Evolutionary conservation across 2,113 vertebrate species (phyloP).

Genomic region (Lates calcarifer): DNA sequence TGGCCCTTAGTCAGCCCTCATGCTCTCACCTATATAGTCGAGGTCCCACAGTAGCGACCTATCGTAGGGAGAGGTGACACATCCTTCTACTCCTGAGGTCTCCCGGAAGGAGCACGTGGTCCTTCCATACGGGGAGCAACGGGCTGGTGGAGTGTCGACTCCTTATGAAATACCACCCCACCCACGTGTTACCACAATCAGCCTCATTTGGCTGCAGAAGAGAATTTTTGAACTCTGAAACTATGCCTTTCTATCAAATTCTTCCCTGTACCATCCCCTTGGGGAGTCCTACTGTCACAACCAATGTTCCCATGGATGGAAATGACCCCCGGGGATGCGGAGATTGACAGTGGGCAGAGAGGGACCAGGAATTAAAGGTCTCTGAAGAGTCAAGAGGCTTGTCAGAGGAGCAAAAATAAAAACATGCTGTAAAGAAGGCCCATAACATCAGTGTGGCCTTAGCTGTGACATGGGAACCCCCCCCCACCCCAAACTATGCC

Average conservation of each 20-base stretch:
- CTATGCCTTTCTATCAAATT: slow-evolving; percentile 57
- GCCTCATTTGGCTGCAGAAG: slow-evolving; percentile 25
- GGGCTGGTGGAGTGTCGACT: not conserved
- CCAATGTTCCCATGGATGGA: slow-evolving; percentile 78
- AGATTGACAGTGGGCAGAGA: slow-evolving; percentile 75
- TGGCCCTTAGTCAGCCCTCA: slow-evolving; percentile 74
- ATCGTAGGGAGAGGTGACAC: slow-evolving; percentile 46
- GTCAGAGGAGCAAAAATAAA: slow-evolving; percentile 65
- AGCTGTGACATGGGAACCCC: slow-evolving; percentile 74
- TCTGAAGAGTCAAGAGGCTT: slow-evolving; percentile 68
- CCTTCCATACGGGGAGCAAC: slow-evolving; percentile 6
- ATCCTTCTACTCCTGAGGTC: slow-evolving; percentile 51
- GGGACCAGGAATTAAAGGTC: slow-evolving; percentile 73
- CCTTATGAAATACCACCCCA: not conserved
- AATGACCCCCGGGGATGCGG: slow-evolving; percentile 60
- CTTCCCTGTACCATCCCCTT: slow-evolving; percentile 39
- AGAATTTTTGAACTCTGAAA: slow-evolving; percentile 33
- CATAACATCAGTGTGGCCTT: slow-evolving; percentile 56
- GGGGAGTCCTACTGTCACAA: slow-evolving; percentile 63
- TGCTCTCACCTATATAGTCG: slow-evolving; percentile 75
- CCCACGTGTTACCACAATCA: not conserved
- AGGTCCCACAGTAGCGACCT: slow-evolving; percentile 47
- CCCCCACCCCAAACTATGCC: slow-evolving; percentile 55
- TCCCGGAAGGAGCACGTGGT: slow-evolving; percentile 16
- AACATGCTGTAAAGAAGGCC: slow-evolving; percentile 70